These are phyloP conservation scores for Dermatemys mawii DNA, from an alignment of 2,113 vertebrate species.

Conservation along the genomic window DNA sequence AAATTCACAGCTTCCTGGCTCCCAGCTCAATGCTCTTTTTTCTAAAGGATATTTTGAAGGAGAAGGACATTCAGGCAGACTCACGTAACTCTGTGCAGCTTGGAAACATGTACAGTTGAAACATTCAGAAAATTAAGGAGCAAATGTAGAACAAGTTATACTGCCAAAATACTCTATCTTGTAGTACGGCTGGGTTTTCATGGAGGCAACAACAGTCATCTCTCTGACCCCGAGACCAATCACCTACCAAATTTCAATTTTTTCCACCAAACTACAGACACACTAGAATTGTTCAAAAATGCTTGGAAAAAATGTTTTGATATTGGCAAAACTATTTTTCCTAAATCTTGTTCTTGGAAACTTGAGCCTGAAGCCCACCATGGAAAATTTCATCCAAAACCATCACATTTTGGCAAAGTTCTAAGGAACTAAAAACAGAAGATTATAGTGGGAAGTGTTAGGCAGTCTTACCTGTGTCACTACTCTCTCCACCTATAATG, in stretches of 20 bases:
- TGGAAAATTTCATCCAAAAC: neutral
- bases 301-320: neutral
- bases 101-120: neutral
- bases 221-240: neutral
- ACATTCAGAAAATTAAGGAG: neutral
- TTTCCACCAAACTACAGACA: neutral
- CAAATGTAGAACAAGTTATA: neutral
- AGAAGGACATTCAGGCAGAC: neutral
- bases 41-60: neutral
- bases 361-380: neutral
- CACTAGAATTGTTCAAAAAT: neutral
- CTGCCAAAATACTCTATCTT: neutral
- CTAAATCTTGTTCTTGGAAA: neutral
- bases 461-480: neutral
- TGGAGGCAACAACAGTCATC: neutral
- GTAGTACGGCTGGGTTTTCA: neutral
- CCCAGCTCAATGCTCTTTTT: neutral
- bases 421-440: neutral
- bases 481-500: fast-evolving
- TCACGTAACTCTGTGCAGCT: neutral
- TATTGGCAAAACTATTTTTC: neutral
- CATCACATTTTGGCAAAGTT: neutral
- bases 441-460: neutral
- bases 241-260: neutral
- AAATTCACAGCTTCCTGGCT: neutral